These are phyloP conservation scores for Mycetomoellerius zeteki DNA, from an alignment of 1,140 invertebrate genomes.

Conservation along the genomic window DNA sequence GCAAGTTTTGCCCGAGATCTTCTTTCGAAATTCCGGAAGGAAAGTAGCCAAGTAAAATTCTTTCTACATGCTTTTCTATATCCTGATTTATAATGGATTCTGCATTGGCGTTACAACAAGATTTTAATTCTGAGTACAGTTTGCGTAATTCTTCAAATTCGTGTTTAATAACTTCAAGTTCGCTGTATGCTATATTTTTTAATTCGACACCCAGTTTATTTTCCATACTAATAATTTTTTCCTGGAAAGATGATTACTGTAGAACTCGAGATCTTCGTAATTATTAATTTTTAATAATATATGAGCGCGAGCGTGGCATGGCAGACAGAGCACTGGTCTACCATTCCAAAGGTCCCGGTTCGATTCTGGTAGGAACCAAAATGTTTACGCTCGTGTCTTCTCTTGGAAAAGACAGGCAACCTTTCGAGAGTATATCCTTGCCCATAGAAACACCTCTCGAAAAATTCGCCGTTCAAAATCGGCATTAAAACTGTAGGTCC, in stretches of 20 bases:
- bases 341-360: too few relatives aligned
- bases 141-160: conserved; percentile 79
- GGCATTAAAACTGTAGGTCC: too few relatives aligned
- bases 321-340: too few relatives aligned
- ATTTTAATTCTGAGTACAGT: conserved; percentile 78
- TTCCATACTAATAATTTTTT: conserved; percentile 74
- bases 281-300: conserved; percentile 13
- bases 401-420: too few relatives aligned
- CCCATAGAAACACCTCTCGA: too few relatives aligned
- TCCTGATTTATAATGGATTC: conserved; percentile 67
- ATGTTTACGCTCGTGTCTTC: too few relatives aligned
- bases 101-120: conserved; percentile 77
- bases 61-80: conserved; percentile 78
- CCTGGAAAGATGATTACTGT: conserved; percentile 49
- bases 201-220: conserved; percentile 68
- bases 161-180: conserved; percentile 77
- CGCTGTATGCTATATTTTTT: conserved; percentile 63
- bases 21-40: conserved; percentile 77
- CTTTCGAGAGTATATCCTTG: too few relatives aligned
- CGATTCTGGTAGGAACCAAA: too few relatives aligned
- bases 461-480: too few relatives aligned
- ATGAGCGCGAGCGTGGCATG: too few relatives aligned
- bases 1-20: conserved; percentile 85
- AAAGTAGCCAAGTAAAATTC: conserved; percentile 79
- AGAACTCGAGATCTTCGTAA: conserved; percentile 2